These are phyloP conservation scores for Craseonycteris thonglongyai DNA, from an alignment of 2,113 vertebrate species.

Conservation along the genomic window DNA sequence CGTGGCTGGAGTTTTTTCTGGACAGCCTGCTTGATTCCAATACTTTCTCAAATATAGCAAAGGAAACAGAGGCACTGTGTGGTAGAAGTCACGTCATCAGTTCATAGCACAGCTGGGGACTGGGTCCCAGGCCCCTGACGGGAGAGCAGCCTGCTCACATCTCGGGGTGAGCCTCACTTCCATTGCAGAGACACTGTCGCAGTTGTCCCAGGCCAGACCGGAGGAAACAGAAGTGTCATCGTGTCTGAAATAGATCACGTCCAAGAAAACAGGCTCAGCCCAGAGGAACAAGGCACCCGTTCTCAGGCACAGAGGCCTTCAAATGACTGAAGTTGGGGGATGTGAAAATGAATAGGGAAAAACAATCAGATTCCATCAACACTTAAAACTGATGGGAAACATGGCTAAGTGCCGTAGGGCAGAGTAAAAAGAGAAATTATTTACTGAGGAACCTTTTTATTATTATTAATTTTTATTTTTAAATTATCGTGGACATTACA, in stretches of 20 bases:
- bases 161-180: not conserved
- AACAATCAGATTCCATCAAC: not conserved
- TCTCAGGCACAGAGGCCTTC: not conserved
- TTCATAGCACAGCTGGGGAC: not conserved
- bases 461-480: too few species aligned
- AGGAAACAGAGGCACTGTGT: not conserved
- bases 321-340: not conserved
- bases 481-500: too few species aligned
- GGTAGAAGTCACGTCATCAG: not conserved
- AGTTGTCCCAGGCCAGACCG: not conserved
- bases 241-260: not conserved
- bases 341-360: not conserved
- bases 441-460: not conserved
- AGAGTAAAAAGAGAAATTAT: not conserved
- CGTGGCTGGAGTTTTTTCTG: too few species aligned
- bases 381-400: not conserved
- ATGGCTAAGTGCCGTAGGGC: not conserved
- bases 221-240: not conserved
- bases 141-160: rapidly evolving
- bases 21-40: rapidly evolving
- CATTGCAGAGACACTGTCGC: not conserved
- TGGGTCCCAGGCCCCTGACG: rapidly evolving
- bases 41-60: not conserved
- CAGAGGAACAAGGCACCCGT: not conserved
- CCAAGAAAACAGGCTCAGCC: not conserved